Evolutionary conservation across 2,797 vertebrate species (phyloP).

Genomic region (Pitangus sulphuratus): DNA sequence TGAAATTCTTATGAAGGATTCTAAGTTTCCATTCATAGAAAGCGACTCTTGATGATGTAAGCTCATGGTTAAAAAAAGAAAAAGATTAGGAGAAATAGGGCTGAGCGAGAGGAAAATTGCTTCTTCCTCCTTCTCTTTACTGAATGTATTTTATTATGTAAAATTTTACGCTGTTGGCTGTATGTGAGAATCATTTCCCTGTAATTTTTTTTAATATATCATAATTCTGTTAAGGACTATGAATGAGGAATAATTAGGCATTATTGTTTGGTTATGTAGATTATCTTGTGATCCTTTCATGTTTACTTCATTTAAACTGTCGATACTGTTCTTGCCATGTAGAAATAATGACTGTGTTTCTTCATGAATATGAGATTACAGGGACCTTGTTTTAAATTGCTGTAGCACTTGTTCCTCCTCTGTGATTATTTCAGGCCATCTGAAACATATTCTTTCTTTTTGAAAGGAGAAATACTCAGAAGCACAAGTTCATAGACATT

Average conservation of each 20-base stretch:
- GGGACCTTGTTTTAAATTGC: slow-evolving; percentile 4
- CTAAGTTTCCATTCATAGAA: not conserved
- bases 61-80: not conserved
- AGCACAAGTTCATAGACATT: not conserved
- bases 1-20: not conserved
- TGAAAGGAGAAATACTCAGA: not conserved
- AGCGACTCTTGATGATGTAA: not conserved
- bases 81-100: not conserved
- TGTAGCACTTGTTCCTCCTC: not conserved
- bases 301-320: slow-evolving; percentile 28
- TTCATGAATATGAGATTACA: slow-evolving; percentile 40
- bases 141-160: not conserved
- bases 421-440: slow-evolving; percentile 2
- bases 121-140: not conserved
- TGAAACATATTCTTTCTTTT: not conserved
- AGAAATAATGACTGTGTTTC: not conserved
- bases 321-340: not conserved
- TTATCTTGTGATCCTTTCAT: slow-evolving; percentile 29
- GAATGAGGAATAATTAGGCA: slow-evolving; percentile 16
- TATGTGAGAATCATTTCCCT: not conserved
- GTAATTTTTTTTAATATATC: not conserved
- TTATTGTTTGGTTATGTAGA: slow-evolving; percentile 40
- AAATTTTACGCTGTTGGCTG: not conserved
- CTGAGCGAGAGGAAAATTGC: not conserved
- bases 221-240: slow-evolving; percentile 8